A percentile compares a stretch with the other conserved stretches of the same genome.
phyloP scores from a whole-genome alignment of 2,797 vertebrate species.

The Macroramphosus scolopax region DNA sequence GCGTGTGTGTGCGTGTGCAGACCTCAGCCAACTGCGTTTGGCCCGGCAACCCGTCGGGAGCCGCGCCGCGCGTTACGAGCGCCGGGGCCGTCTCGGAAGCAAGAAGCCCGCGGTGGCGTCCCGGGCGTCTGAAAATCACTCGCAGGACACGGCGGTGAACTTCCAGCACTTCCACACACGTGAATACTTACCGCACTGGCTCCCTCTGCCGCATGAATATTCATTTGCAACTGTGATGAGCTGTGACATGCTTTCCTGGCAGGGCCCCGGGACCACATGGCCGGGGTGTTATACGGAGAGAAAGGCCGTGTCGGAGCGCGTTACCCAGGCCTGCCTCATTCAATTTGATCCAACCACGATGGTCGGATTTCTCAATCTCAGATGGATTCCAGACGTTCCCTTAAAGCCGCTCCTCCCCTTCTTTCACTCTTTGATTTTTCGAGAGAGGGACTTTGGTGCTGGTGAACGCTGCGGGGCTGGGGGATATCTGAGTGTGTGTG shows the following conservation, averaged over 20 bases:
- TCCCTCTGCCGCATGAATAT: slow-evolving; percentile 76
- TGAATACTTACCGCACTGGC: slow-evolving; percentile 59
- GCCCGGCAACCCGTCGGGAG: slow-evolving; percentile 49
- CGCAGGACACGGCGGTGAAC: slow-evolving; percentile 12
- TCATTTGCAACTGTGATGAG: slow-evolving; percentile 80
- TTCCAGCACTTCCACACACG: background rate
- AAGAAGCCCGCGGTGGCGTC: slow-evolving; percentile 38
- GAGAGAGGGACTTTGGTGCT: slow-evolving; percentile 28
- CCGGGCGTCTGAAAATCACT: slow-evolving; percentile 33
- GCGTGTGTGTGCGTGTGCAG: slow-evolving; percentile 15
- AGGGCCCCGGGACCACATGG: slow-evolving; percentile 73
- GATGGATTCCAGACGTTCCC: slow-evolving; percentile 71
- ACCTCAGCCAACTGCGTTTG: slow-evolving; percentile 59
- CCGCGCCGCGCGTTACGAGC: slow-evolving; percentile 45
- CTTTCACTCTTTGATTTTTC: slow-evolving; percentile 56
- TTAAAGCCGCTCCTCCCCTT: slow-evolving; percentile 50
- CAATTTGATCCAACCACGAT: slow-evolving; percentile 65
- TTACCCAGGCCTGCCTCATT: slow-evolving; percentile 71
- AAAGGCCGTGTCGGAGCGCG: slow-evolving; percentile 75
- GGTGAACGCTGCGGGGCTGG: slow-evolving; percentile 20
- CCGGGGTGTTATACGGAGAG: slow-evolving; percentile 68
- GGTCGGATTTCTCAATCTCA: slow-evolving; percentile 68
- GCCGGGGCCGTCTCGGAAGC: slow-evolving; percentile 37
- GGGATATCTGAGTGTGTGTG: slow-evolving; percentile 1
- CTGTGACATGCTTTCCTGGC: slow-evolving; percentile 79